Conservation (phyloP, 2,888 invertebrate genomes). For the Neoascia interrupta region DNA sequence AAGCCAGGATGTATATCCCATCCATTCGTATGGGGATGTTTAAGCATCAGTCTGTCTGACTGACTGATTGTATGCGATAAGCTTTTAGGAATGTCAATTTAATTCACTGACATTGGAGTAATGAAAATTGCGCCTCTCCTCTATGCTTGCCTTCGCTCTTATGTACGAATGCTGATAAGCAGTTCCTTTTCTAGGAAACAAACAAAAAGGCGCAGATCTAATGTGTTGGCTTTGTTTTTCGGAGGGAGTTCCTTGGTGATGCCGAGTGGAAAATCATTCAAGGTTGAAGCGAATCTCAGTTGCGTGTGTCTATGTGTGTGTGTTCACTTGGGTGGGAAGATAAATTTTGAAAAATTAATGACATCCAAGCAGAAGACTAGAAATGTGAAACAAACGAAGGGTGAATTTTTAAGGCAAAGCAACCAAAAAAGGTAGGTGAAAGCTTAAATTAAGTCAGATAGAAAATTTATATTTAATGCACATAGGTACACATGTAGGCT, state of each 20-base stretch:
- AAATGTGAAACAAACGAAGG: constrained; percentile 47
- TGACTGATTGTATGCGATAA: constrained; percentile 70
- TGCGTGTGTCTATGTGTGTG: not conserved
- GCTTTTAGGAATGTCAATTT: constrained; percentile 70
- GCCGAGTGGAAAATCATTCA: constrained; percentile 43
- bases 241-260: constrained; percentile 33
- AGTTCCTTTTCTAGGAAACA: constrained; percentile 29
- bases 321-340: constrained; percentile 16
- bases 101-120: constrained; percentile 69
- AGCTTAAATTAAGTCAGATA: constrained; percentile 36
- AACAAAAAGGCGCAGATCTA: constrained; percentile 21
- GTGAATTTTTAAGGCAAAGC: constrained; percentile 33
- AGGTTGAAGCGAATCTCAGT: constrained; percentile 26
- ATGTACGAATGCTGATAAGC: constrained; percentile 66
- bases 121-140: constrained; percentile 63
- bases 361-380: constrained; percentile 28
- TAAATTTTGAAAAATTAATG: constrained; percentile 60
- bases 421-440: constrained; percentile 10
- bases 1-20: not conserved
- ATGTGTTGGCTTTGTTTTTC: constrained; percentile 37
- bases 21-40: constrained; percentile 22
- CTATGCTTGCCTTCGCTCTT: too few relatives aligned
- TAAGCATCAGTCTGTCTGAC: constrained; percentile 61
- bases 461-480: constrained; percentile 31
- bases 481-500: too few relatives aligned